Evolutionary conservation across 2,888 invertebrate genomes (phyloP).

Genomic region (Encarsia formosa): DNA sequence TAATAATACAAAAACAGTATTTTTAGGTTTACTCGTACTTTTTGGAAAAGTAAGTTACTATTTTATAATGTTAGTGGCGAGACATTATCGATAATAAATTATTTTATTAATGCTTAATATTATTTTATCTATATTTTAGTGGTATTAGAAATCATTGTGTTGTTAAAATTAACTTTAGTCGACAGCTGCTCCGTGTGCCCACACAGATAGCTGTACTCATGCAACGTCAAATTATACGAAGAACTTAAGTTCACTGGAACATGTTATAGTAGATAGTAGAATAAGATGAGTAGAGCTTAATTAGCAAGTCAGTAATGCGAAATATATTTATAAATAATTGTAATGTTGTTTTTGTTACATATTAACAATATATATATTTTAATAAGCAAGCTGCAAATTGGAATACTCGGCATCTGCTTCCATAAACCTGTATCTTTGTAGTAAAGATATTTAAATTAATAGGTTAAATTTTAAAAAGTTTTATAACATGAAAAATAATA

Average conservation of each 20-base stretch:
- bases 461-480: too few species aligned
- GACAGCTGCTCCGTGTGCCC: constrained; percentile 51
- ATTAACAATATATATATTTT: constrained; percentile 24
- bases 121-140: too few species aligned
- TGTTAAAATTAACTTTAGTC: constrained; percentile 27
- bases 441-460: constrained; percentile 33
- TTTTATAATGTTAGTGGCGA: too few species aligned
- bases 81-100: too few species aligned
- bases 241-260: constrained; percentile 46
- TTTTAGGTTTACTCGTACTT: too few species aligned
- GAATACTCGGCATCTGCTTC: constrained; percentile 45
- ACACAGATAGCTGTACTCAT: constrained; percentile 47
- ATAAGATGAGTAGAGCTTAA: constrained; percentile 30
- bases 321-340: not conserved
- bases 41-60: too few species aligned
- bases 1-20: too few species aligned
- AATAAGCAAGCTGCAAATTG: constrained; percentile 45
- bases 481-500: too few species aligned
- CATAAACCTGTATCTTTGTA: constrained; percentile 43
- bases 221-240: constrained; percentile 50
- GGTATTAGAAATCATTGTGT: not conserved
- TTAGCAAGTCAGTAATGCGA: constrained; percentile 34
- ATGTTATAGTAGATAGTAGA: constrained; percentile 39
- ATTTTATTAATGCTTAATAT: too few species aligned
- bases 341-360: constrained; percentile 27